Percentiles rank a stretch among this genome's conserved stretches.
Conservation (phyloP, 92 coral and sea anemone species). For the Metridium senile region DNA sequence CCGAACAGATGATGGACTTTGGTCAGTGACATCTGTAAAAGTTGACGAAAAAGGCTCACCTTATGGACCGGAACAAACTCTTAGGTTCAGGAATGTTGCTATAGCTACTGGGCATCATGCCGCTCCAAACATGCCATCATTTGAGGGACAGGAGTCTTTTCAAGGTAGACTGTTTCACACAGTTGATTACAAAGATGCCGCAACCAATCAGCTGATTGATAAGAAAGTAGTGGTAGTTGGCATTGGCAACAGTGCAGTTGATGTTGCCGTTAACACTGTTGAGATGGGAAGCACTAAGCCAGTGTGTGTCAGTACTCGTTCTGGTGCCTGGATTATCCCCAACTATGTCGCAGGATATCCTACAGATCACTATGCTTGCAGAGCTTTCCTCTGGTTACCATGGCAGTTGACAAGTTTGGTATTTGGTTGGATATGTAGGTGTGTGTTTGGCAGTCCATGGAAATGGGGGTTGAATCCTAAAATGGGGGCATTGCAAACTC, state of each 20-base stretch:
- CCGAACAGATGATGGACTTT: slow-evolving; percentile 31
- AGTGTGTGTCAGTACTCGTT: slow-evolving; percentile 63
- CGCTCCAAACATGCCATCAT: slow-evolving; percentile 58
- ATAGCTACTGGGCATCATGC: slow-evolving; percentile 93
- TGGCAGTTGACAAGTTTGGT: slow-evolving; percentile 61
- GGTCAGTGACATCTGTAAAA: slow-evolving; percentile 54
- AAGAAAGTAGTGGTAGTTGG: slow-evolving; percentile 77
- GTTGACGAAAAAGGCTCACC: slow-evolving; percentile 41
- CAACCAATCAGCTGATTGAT: slow-evolving; percentile 56
- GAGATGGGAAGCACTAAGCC: slow-evolving; percentile 67
- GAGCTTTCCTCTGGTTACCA: slow-evolving; percentile 80
- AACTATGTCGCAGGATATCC: slow-evolving; percentile 76
- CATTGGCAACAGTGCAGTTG: slow-evolving; percentile 87
- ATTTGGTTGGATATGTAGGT: slow-evolving; percentile 51
- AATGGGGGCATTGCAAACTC: slow-evolving; percentile 78
- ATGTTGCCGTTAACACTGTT: slow-evolving; percentile 69
- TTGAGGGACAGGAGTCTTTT: slow-evolving; percentile 64
- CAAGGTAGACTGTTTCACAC: slow-evolving; percentile 65
- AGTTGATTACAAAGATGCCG: slow-evolving; percentile 74
- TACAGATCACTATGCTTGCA: slow-evolving; percentile 68
- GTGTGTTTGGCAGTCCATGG: slow-evolving; percentile 72
- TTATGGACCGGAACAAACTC: slow-evolving; percentile 6
- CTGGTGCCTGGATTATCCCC: slow-evolving; percentile 81
- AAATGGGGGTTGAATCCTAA: slow-evolving; percentile 74
- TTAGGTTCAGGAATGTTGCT: slow-evolving; percentile 59